Evolutionary conservation across 2,113 vertebrate species (phyloP).

Genomic region (Microcebus murinus): DNA sequence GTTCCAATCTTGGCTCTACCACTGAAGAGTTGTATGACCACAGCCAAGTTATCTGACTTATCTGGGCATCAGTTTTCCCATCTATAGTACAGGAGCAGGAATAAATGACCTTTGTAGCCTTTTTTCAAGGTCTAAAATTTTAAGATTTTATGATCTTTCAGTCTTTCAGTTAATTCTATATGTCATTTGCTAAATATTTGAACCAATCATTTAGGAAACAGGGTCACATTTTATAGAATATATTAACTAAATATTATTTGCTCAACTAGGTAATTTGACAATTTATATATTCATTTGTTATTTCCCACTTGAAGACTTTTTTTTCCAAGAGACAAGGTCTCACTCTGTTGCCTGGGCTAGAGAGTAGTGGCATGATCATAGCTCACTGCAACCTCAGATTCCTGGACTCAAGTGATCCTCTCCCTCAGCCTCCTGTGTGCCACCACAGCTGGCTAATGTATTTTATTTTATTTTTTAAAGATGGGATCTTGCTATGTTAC

Average conservation of each 20-base stretch:
- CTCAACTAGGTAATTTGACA: background rate
- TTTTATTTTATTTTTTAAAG: no score
- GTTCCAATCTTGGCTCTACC: background rate
- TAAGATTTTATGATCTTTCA: slow-evolving; percentile 26
- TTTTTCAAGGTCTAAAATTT: background rate
- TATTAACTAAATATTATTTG: background rate
- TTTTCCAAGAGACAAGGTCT: no score
- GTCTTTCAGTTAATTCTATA: background rate
- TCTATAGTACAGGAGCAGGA: background rate
- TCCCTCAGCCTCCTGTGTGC: no score
- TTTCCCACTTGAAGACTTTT: background rate
- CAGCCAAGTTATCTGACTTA: background rate
- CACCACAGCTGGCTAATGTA: no score
- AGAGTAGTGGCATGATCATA: no score
- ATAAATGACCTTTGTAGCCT: background rate
- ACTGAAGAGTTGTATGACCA: background rate
- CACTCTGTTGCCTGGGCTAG: no score
- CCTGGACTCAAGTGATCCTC: no score
- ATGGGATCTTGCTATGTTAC: no score
- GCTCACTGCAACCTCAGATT: no score
- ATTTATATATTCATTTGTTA: background rate
- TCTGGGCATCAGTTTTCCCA: background rate
- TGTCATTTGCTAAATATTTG: slow-evolving; percentile 36
- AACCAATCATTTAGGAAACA: background rate
- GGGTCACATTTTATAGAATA: background rate